Percentiles rank a stretch among this genome's conserved stretches.
Evolutionary conservation across 2,888 invertebrate genomes (phyloP).

Genomic region (Cosmia pyralina): DNA sequence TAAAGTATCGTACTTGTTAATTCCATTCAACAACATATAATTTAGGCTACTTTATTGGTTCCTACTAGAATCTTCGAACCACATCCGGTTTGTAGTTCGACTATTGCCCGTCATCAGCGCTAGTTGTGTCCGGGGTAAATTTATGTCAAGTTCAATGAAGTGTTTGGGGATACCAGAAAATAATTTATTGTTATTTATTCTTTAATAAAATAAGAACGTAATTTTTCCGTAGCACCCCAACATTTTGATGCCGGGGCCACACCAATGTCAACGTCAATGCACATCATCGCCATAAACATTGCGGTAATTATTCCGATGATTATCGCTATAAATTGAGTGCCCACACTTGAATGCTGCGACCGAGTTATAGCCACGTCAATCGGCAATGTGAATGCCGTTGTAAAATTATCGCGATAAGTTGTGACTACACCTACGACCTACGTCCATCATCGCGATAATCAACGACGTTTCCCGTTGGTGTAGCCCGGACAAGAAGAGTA

Average conservation of each 20-base stretch:
- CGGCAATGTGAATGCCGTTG: too few species aligned
- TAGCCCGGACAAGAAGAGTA: too few species aligned
- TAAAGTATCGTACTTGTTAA: neutral
- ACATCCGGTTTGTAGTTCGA: conserved; percentile 75
- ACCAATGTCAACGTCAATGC: too few species aligned
- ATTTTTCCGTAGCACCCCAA: neutral
- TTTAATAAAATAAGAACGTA: neutral
- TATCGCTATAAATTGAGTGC: too few species aligned
- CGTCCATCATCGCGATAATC: too few species aligned
- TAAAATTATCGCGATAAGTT: too few species aligned
- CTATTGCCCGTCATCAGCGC: conserved; percentile 75
- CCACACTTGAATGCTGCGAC: too few species aligned
- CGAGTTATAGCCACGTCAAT: too few species aligned
- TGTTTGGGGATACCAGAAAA: conserved; percentile 61
- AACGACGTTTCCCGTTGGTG: too few species aligned
- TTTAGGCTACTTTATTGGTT: conserved; percentile 48
- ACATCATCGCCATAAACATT: too few species aligned
- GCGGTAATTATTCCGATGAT: too few species aligned
- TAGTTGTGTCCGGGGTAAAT: conserved; percentile 73
- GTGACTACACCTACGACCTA: too few species aligned
- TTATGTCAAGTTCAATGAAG: conserved; percentile 57
- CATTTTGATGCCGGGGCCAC: neutral
- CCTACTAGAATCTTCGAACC: conserved; percentile 80
- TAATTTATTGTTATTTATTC: conserved; percentile 35
- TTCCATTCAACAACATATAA: conserved; percentile 57